A percentile compares a stretch with the other conserved stretches of the same genome.
Conservation (phyloP, 2,797 vertebrate genomes). For the Helicolenus hilgendorfi region DNA sequence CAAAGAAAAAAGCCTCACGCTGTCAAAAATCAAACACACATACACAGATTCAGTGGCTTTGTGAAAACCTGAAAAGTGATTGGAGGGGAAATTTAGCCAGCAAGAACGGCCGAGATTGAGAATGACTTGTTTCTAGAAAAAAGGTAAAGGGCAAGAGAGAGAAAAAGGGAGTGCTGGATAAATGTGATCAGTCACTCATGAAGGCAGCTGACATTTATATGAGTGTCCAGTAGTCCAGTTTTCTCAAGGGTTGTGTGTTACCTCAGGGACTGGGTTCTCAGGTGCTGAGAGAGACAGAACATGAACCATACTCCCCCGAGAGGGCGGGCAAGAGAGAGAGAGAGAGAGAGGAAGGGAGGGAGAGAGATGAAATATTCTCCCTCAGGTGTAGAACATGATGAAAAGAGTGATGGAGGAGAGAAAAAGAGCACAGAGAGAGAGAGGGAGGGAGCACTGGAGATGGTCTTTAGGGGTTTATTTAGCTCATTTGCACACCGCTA, state of each 20-base stretch:
- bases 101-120: background rate
- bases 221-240: conserved; percentile 2
- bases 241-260: conserved; percentile 29
- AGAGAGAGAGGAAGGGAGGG: background rate
- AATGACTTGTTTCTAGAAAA: background rate
- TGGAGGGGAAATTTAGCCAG: background rate
- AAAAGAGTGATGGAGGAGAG: conserved; percentile 28
- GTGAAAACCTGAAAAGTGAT: background rate
- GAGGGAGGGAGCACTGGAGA: background rate
- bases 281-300: conserved; percentile 61
- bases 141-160: background rate
- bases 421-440: background rate
- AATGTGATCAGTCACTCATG: conserved; percentile 28
- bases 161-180: background rate
- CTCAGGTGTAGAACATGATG: conserved; percentile 57
- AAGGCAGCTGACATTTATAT: conserved; percentile 12
- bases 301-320: conserved; percentile 33
- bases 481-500: conserved; percentile 16
- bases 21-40: background rate
- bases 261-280: conserved; percentile 70
- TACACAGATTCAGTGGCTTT: background rate
- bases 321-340: background rate
- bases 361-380: conserved; percentile 43
- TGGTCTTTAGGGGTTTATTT: conserved; percentile 35
- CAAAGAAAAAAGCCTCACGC: background rate